Conservation (phyloP, 2,113 vertebrate species). For the Scortum barcoo region DNA sequence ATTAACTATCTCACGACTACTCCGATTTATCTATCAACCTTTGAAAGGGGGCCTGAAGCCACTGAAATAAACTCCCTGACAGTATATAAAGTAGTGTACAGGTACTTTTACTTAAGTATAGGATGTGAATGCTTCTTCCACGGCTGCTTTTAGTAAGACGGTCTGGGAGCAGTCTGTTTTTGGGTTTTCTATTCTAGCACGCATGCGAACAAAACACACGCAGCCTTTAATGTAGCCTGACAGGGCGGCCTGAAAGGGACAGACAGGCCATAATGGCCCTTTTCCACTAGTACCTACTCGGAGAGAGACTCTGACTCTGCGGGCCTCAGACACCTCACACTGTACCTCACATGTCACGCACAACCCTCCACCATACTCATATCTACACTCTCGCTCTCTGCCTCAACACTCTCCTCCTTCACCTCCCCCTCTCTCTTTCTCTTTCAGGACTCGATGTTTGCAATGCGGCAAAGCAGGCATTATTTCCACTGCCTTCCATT, state of each 20-base stretch:
- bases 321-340: constrained; percentile 33
- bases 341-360: constrained; percentile 45
- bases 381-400: constrained; percentile 22
- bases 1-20: background rate
- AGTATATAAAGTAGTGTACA: background rate
- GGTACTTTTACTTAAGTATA: constrained; percentile 1
- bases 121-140: background rate
- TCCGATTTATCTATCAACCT: background rate
- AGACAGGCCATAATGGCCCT: too few species aligned
- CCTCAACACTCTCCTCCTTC: constrained; percentile 17
- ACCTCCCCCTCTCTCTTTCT: constrained; percentile 4
- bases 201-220: constrained; percentile 9
- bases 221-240: constrained; percentile 44
- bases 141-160: constrained; percentile 20
- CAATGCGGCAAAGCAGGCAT: constrained; percentile 75
- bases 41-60: background rate
- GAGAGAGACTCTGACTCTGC: constrained; percentile 40
- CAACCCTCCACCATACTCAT: constrained; percentile 16
- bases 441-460: constrained; percentile 60
- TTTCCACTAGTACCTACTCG: too few species aligned
- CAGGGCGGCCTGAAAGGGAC: constrained; percentile 25
- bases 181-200: constrained; percentile 49
- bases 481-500: constrained; percentile 76
- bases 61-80: background rate
- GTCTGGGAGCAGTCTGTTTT: constrained; percentile 8